Percentiles rank a stretch among this genome's conserved stretches.
phyloP scores from a whole-genome alignment of 92 coral and sea anemone species.

The Epizoanthus scotinus region DNA sequence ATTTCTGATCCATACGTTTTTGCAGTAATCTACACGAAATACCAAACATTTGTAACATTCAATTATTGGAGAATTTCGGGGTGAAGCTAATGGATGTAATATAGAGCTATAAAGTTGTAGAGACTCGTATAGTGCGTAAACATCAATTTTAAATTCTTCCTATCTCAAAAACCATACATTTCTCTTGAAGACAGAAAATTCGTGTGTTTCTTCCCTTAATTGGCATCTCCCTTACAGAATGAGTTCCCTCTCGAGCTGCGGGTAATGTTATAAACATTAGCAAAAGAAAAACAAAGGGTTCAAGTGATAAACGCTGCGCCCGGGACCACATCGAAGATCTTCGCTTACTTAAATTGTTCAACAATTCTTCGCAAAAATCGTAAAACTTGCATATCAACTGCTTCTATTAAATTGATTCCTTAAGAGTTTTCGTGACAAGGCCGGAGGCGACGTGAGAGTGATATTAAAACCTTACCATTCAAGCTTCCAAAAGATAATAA shows the following conservation, averaged over 20 bases:
- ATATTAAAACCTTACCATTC: conserved; percentile 42
- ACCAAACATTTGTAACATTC: conserved; percentile 33
- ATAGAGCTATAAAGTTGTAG: not conserved
- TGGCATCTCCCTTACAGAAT: not conserved
- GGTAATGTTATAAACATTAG: conserved; percentile 32
- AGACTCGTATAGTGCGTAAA: not conserved
- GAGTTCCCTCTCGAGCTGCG: conserved; percentile 4
- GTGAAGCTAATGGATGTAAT: not conserved
- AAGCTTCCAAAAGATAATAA: conserved; percentile 36
- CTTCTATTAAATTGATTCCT: conserved; percentile 29
- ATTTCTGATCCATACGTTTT: conserved; percentile 29
- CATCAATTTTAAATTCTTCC: not conserved
- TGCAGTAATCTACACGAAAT: conserved; percentile 21
- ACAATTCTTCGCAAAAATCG: not conserved
- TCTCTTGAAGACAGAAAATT: not conserved
- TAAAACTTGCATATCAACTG: conserved; percentile 10
- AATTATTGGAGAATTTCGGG: conserved; percentile 37
- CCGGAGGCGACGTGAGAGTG: conserved; percentile 31
- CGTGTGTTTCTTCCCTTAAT: not conserved
- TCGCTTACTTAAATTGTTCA: not conserved
- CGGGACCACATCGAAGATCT: conserved; percentile 33
- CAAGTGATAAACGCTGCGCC: conserved; percentile 30
- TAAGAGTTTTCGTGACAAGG: conserved; percentile 45
- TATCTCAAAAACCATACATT: not conserved
- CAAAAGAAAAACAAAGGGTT: conserved; percentile 33